Percentiles rank a stretch among this genome's conserved stretches.
Evolutionary conservation across 2,113 vertebrate genomes (phyloP).

Genomic region (Pseudonaja textilis): DNA sequence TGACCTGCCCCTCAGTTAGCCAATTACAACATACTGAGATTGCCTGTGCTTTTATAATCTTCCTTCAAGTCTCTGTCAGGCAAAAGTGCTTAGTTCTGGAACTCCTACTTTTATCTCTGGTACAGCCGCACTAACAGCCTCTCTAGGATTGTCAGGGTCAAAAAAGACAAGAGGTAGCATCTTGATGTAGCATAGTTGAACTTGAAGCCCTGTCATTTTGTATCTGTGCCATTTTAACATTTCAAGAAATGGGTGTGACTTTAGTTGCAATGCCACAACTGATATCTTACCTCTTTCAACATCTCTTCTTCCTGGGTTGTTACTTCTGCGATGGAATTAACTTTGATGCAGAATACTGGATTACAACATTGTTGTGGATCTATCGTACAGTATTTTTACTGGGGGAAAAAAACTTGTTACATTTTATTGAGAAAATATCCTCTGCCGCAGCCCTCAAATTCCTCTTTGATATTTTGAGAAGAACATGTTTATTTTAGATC

Average conservation of each 20-base stretch:
- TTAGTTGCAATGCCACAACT: neutral
- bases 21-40: neutral
- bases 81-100: neutral
- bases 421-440: neutral
- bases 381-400: neutral
- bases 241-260: neutral
- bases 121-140: neutral
- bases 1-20: neutral
- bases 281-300: neutral
- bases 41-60: neutral
- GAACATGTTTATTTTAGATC: neutral
- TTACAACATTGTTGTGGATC: neutral
- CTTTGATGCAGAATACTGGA: neutral
- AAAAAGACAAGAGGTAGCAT: neutral
- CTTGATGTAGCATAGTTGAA: neutral
- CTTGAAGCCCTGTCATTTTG: neutral
- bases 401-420: neutral
- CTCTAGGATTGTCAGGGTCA: neutral
- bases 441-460: neutral
- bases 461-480: neutral
- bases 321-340: neutral
- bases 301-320: neutral
- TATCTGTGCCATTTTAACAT: neutral
- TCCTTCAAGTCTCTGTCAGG: neutral
- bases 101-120: neutral